Conservation (phyloP, 2,797 vertebrate genomes). For the Pangasius krempfi region DNA sequence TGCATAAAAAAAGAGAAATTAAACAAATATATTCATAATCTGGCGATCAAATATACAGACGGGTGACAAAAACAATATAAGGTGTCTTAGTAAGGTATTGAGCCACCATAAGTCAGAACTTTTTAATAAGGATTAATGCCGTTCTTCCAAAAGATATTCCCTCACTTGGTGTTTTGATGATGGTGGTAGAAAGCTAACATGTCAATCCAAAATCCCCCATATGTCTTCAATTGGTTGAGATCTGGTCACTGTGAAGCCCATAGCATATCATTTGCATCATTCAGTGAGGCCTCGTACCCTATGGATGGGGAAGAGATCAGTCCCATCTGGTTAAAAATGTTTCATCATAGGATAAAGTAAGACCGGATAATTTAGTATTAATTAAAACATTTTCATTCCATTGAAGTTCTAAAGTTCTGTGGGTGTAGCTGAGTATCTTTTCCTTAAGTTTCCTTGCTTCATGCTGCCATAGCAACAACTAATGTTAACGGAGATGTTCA, state of each 20-base stretch:
- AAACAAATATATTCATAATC: not conserved
- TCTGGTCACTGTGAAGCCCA: not conserved
- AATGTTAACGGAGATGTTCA: not conserved
- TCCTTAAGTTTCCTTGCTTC: not conserved
- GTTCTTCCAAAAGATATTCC: not conserved
- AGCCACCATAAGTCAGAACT: not conserved
- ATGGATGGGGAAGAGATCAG: not conserved
- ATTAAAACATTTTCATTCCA: not conserved
- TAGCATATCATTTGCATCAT: not conserved
- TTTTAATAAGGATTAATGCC: not conserved
- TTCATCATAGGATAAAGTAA: slow-evolving; percentile 9
- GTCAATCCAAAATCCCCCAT: not conserved
- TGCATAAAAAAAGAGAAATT: not conserved
- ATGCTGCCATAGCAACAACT: not conserved
- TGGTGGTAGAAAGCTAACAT: not conserved
- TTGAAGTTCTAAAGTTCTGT: not conserved
- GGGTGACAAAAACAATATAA: not conserved
- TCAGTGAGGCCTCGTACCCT: not conserved
- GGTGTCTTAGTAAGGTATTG: not conserved
- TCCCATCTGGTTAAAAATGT: not conserved
- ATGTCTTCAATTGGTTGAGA: not conserved
- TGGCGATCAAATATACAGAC: not conserved
- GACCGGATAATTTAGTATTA: not conserved
- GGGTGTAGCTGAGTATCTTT: not conserved
- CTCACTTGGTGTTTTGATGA: not conserved